These are phyloP conservation scores for Limonius californicus DNA, from an alignment of 1,140 invertebrate genomes.

Conservation along the genomic window DNA sequence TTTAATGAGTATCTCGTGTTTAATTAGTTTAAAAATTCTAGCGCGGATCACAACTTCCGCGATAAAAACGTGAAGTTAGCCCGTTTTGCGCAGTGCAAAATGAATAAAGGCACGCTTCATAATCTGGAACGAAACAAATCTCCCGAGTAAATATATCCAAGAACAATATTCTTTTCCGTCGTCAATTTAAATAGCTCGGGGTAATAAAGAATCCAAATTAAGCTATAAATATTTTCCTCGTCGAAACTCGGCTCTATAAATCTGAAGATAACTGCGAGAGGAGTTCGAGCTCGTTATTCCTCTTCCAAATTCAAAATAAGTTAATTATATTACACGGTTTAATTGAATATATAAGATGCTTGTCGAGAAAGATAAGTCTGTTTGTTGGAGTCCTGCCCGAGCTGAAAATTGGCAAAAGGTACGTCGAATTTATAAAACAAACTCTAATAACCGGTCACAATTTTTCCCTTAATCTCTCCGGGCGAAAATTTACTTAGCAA, in stretches of 20 bases:
- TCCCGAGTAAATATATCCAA: slow-evolving; percentile 7
- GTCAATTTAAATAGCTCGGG: slow-evolving; percentile 34
- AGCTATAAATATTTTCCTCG: slow-evolving; percentile 34
- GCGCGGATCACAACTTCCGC: no score
- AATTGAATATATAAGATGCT: neutral
- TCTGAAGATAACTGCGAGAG: slow-evolving; percentile 32
- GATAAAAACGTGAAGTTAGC: neutral
- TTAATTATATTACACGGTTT: neutral
- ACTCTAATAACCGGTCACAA: no score
- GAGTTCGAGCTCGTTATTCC: slow-evolving; percentile 21
- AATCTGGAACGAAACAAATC: slow-evolving; percentile 1
- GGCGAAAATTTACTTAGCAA: no score
- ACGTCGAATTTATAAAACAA: no score
- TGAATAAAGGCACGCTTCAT: neutral
- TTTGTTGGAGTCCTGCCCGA: no score
- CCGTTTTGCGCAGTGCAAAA: neutral
- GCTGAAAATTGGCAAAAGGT: no score
- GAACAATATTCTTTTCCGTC: slow-evolving; percentile 18
- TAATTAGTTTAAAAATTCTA: no score
- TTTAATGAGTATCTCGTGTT: no score
- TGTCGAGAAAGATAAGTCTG: neutral
- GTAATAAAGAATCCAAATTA: slow-evolving; percentile 36
- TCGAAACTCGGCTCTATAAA: slow-evolving; percentile 34
- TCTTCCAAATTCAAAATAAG: neutral
- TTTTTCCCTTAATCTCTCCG: no score